These are phyloP conservation scores for Gymnocypris eckloni DNA, from an alignment of 2,797 vertebrate species.

Conservation along the genomic window DNA sequence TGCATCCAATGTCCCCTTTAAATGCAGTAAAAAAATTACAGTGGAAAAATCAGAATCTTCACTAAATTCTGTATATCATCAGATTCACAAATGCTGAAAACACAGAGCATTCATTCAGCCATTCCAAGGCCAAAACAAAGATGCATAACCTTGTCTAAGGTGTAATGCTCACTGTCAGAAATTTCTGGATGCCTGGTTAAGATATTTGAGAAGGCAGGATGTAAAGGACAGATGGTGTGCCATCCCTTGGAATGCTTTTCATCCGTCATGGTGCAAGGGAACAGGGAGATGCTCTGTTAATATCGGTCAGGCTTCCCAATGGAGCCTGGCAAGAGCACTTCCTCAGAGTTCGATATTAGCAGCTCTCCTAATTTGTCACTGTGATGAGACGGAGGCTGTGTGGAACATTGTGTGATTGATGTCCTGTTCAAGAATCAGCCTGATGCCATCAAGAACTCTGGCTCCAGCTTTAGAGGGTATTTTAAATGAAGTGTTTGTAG, in stretches of 20 bases:
- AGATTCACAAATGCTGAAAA: background rate
- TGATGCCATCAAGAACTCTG: conserved; percentile 27
- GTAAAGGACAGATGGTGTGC: conserved; percentile 33
- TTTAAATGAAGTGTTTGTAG: conserved; percentile 24
- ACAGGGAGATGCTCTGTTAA: conserved; percentile 36
- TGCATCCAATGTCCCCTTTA: background rate
- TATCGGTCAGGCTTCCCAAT: conserved; percentile 40
- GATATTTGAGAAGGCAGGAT: conserved; percentile 39
- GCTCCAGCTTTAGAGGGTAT: conserved; percentile 30
- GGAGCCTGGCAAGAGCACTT: conserved; percentile 25
- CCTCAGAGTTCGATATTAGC: conserved; percentile 30
- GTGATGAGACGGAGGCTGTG: conserved; percentile 39
- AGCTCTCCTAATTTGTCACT: conserved; percentile 40
- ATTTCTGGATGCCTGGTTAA: conserved; percentile 39
- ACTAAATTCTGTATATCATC: background rate
- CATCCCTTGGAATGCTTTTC: conserved; percentile 35
- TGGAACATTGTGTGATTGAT: conserved; percentile 47
- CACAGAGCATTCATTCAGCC: background rate
- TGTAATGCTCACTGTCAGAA: conserved; percentile 25
- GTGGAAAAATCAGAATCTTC: background rate
- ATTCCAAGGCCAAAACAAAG: conserved; percentile 20
- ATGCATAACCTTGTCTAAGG: conserved; percentile 16
- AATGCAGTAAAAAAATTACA: background rate
- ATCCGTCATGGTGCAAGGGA: conserved; percentile 46
- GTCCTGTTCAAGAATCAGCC: conserved; percentile 44